Evolutionary conservation across 2,113 vertebrate species (phyloP), one percentile per base, ranked within the genome.

Genomic region (Orycteropus afer): DNA sequence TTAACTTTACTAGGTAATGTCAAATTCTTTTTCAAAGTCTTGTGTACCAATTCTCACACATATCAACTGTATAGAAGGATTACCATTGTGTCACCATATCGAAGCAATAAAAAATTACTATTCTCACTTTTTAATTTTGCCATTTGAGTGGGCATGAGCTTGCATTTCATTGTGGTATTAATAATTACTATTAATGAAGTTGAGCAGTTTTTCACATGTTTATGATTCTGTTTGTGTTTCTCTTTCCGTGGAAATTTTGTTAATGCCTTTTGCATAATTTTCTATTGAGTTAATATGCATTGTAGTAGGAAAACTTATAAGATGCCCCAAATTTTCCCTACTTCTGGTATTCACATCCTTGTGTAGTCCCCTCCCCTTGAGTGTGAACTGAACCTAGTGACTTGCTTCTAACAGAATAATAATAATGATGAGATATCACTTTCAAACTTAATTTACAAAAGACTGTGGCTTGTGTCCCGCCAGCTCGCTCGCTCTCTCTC

Each of bases 1-100:
- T 81, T 71, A 78, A 87, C 40, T 77, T 83, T 93, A 77, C 51
- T 61, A 91, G 45, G 59, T 69, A 93, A 88, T 51, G 67, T 25
- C 69, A 91, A 63, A 78, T 90, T 53, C 23, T 67, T 91, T 76
- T 65, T 78, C 27, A 47, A 86, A 45, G n/a, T 83, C 82, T 93
- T 77, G 22, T 73, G 47, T 80, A 93, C 18, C 47, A 89, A 80
- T 65, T 84, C 65, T 32, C 67, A 86, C 42, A 67, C 27, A 81
- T 86, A 59, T n/a, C 23, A 76, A 93, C 14, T 76, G 27, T 74
- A 25, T n/a, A 79, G 10, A 67, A 49, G 32, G 32, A 82, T 91
- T 59, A 82, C 1, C 29, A 87, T 83, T 55, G 69, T 42, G 61
- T 61, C 32, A 82, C 61, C n/a, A 78, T 53, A 77, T 2, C 65